Conservation (phyloP, 2,113 vertebrate genomes). For the Oncorhynchus mykiss region DNA sequence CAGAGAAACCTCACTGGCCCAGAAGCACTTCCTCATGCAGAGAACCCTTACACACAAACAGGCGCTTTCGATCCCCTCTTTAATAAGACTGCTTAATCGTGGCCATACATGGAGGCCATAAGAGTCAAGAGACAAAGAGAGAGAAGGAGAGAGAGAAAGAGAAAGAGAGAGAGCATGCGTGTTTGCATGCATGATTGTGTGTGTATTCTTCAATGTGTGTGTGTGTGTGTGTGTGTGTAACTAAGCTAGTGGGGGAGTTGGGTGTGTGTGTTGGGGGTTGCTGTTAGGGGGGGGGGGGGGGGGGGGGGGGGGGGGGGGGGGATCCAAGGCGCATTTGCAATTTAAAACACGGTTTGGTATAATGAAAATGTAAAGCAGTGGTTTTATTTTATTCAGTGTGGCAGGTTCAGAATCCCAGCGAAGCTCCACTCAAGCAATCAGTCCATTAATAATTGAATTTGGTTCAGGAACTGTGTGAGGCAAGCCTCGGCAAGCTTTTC, state of each 20-base stretch:
- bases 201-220: not conserved
- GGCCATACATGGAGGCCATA: slow-evolving; percentile 51
- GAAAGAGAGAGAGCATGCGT: not conserved
- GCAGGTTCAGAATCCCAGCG: slow-evolving; percentile 95
- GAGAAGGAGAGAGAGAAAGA: no score
- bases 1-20: slow-evolving; percentile 67
- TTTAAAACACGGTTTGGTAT: slow-evolving; percentile 95
- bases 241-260: slow-evolving; percentile 13
- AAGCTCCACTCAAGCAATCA: slow-evolving; percentile 90
- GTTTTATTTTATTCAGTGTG: slow-evolving; percentile 96
- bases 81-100: slow-evolving; percentile 43
- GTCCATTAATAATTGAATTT: slow-evolving; percentile 99
- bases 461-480: slow-evolving; percentile 77
- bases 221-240: not conserved
- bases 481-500: slow-evolving; percentile 66
- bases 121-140: slow-evolving; percentile 37
- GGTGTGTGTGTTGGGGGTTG: not conserved
- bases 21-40: slow-evolving; percentile 72
- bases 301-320: slow-evolving; percentile 52
- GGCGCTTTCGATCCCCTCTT: slow-evolving; percentile 41
- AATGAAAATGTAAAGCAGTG: slow-evolving; percentile 99
- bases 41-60: slow-evolving; percentile 48
- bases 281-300: slow-evolving; percentile 33
- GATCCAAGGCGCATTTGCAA: slow-evolving; percentile 84
- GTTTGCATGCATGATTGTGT: not conserved